phyloP scores from a whole-genome alignment of 1,140 invertebrate genomes.

The Homarus americanus region DNA sequence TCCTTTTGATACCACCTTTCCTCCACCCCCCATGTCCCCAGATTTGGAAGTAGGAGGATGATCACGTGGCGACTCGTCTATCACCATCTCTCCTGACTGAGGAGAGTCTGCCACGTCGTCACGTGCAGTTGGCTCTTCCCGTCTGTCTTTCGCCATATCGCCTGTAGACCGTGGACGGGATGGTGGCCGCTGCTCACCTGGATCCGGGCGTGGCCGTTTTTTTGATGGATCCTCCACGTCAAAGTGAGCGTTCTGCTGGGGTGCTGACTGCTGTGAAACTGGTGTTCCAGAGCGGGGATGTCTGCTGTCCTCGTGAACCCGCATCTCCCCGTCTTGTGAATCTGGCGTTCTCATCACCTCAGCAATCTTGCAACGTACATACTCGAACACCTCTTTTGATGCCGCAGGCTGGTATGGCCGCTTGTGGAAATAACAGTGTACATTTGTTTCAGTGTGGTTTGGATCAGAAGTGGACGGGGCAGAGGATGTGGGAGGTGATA shows the following conservation, averaged over 20 bases:
- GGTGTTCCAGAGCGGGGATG: slow-evolving; percentile 46
- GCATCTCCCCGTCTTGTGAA: slow-evolving; percentile 50
- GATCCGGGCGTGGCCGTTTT: slow-evolving; percentile 62
- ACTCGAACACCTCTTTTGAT: slow-evolving; percentile 65
- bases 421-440: slow-evolving; percentile 34
- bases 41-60: slow-evolving; percentile 71
- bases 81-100: slow-evolving; percentile 81
- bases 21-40: slow-evolving; percentile 55
- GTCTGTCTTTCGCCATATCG: slow-evolving; percentile 51
- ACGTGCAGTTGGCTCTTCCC: slow-evolving; percentile 50
- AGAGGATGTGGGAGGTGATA: slow-evolving; percentile 57
- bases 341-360: slow-evolving; percentile 72
- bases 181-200: slow-evolving; percentile 75
- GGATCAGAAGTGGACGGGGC: slow-evolving; percentile 46
- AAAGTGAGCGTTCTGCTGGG: slow-evolving; percentile 62
- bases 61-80: slow-evolving; percentile 79
- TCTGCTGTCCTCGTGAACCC: slow-evolving; percentile 34
- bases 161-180: slow-evolving; percentile 63
- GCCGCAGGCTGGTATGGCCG: not conserved
- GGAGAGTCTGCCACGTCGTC: slow-evolving; percentile 79
- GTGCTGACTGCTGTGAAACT: slow-evolving; percentile 56
- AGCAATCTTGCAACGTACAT: slow-evolving; percentile 67
- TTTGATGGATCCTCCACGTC: slow-evolving; percentile 58
- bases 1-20: slow-evolving; percentile 58
- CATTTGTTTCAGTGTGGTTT: slow-evolving; percentile 58